Base-by-base conservation (phyloP, 2,113 vertebrate genomes). In the Vimba vimba region DNA sequence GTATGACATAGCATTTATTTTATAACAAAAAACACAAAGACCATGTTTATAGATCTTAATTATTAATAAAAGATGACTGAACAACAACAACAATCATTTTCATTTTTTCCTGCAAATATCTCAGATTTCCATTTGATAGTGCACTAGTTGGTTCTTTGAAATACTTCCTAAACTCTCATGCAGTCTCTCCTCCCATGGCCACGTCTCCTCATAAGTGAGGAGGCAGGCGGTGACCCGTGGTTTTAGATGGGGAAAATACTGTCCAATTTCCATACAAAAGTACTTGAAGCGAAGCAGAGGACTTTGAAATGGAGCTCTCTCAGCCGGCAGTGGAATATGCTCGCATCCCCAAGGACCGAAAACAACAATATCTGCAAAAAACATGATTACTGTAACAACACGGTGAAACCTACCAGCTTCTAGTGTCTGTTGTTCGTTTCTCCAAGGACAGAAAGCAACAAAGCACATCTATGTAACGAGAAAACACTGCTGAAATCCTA, bases 341-440 rank as follows among this genome's bases (percentile, higher is more conserved):
- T 43, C 25, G 1, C 15, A 66, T 81, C 59, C 23, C 66, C n/a
- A 50, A 80, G 81, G 84, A 78, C 52, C n/a, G 21, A 36, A 68
- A 33, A 64, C 71, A 79, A 84, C 81, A 74, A 59, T 30, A 79
- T 88, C 85, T 86, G 74, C 87, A 84, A 60, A 69, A 80, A 47
- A 83, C 55, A 47, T 68, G 64, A 84, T 88, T 80, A 84, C 80
- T 84, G 84, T 55, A 50, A 83, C 85, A 88, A 80, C 85, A 47
- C n/a, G 8, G 15, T 50, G 21, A 13, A 86, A 59, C 39, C 71
- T 62, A 33, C 47, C 25, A 57, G 79, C 39, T 47, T 78, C 39
- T 55, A 21, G 2, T 50, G 11, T 74, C 76, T 60, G 4, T 62
- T 33, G 50, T 59, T 73, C 10, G 17, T 85, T 85, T 66, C 59